Evolutionary conservation across 2,113 vertebrate species (phyloP), one percentile per base, ranked within the genome.

Genomic region (Numida meleagris): DNA sequence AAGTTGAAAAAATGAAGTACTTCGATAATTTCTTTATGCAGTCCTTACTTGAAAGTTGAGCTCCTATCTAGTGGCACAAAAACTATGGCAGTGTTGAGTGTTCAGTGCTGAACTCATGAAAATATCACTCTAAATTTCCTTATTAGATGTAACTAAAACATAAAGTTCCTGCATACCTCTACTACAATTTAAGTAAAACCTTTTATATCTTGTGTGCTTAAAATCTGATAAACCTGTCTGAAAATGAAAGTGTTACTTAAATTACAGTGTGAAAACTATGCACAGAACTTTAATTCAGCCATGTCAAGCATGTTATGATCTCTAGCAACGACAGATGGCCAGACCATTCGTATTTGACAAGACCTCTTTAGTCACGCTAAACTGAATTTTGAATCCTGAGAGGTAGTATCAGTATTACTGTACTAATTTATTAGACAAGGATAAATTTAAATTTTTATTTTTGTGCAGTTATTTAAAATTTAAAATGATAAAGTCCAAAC

Each of bases 401-500:
- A 98, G 96, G 95, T 96, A 82, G 95, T 93, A 95, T 91, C 94
- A 84, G 93, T 93, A 92, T 96, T 94, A 91, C 82, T 89, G 95
- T 80, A 90, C 94, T 96, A 82, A 95, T 95, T 97, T 95, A 95
- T 94, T 97, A 97, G 97, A 96, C 89, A 74, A 63, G 55, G 89
- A 92, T 94, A 97, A 91, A 94, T 95, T 95, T 95, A 85, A 93
- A 92, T 80, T 96, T 94, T 96, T 93, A 95, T 92, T 86, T 96
- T 96, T 94, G 94, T 96, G 97, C 92, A 89, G 94, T 92, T 97
- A 93, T 96, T 98, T 98, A 94, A 97, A 97, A 96, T 97, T 97
- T 98, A 97, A 97, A 98, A 97, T 46, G 65, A 91, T 88, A 82
- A 97, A 8, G 97, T 98, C 97, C 95, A 95, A 96, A 96, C 96